These are phyloP conservation scores for Dione vanillae DNA, from an alignment of 2,888 invertebrate genomes.

Conservation along the genomic window DNA sequence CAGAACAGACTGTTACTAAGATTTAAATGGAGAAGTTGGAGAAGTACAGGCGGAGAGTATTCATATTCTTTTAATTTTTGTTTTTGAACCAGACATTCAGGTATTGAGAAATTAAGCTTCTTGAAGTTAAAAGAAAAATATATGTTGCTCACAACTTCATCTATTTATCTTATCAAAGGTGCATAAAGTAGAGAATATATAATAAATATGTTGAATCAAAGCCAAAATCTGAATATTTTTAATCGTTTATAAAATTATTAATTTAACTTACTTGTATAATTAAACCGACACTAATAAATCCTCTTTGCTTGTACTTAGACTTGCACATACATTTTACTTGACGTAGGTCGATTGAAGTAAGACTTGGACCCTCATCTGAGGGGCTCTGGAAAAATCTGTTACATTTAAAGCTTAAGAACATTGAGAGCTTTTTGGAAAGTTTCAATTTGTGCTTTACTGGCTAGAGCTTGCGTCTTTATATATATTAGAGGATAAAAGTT, in stretches of 20 bases:
- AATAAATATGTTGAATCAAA: too few relatives aligned
- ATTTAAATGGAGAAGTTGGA: neutral
- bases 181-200: too few relatives aligned
- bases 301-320: neutral
- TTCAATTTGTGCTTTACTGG: neutral
- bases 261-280: too few relatives aligned
- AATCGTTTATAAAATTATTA: too few relatives aligned
- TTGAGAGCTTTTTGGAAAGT: slow-evolving; percentile 13
- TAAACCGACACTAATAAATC: neutral
- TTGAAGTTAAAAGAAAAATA: too few relatives aligned
- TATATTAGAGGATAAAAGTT: neutral
- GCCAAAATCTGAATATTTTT: too few relatives aligned
- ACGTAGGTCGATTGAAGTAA: slow-evolving; percentile 19
- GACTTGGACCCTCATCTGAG: slow-evolving; percentile 27
- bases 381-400: slow-evolving; percentile 30
- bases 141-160: too few relatives aligned
- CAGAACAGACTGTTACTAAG: neutral
- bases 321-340: slow-evolving; percentile 33
- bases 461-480: neutral
- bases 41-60: too few relatives aligned
- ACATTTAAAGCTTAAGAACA: slow-evolving; percentile 21
- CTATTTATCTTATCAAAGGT: too few relatives aligned
- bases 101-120: too few relatives aligned
- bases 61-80: too few relatives aligned
- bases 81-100: too few relatives aligned